Evolutionary conservation across 2,797 vertebrate genomes (phyloP), one percentile per base, ranked within the genome.

Genomic region (Channa striata): DNA sequence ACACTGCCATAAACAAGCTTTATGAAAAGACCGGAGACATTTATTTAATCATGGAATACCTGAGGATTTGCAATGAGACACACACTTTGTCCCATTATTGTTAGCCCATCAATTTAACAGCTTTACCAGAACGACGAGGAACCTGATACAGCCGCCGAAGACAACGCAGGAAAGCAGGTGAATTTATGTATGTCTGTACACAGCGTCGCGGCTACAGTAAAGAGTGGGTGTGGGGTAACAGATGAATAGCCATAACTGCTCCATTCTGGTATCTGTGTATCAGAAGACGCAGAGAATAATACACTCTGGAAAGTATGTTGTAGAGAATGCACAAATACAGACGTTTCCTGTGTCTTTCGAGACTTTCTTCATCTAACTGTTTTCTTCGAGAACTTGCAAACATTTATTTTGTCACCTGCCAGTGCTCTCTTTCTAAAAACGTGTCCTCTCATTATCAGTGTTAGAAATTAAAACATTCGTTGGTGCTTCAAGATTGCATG

Each of bases 41-140:
- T 95, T 95, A 96, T 95, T 95, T 94, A 95, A 95, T 93, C 90
- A 94, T 90, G 93, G 93, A 93, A 92, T 93, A 93, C 96, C 93
- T 95, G 90, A 92, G 88, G 90, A 92, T 91, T 90, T 81, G 74
- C 84, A 87, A 90, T 82, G 84, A 88, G 86, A 89, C 78, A 83
- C 85, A 89, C 86, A 87, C 78, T 89, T 90, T 86, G 87, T 89
- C 89, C 89, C 89, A 90, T 92, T 92, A 92, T 90, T 89, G 91
- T 93, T 92, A 91, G 87, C 89, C 84, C 84, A 91, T 91, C 91
- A 91, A 92, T 87, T 83, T 91, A 91, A 90, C 89, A 64, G 84
- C 84, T 92, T 91, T 90, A 90, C 81, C 84, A 77, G 66, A 82
- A 87, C 78, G 67, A 87, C 48, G 60, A 71, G 74, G 81, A 84